These are phyloP conservation scores for Paragorgia papillata DNA, from an alignment of 92 coral and sea anemone species.

Conservation along the genomic window DNA sequence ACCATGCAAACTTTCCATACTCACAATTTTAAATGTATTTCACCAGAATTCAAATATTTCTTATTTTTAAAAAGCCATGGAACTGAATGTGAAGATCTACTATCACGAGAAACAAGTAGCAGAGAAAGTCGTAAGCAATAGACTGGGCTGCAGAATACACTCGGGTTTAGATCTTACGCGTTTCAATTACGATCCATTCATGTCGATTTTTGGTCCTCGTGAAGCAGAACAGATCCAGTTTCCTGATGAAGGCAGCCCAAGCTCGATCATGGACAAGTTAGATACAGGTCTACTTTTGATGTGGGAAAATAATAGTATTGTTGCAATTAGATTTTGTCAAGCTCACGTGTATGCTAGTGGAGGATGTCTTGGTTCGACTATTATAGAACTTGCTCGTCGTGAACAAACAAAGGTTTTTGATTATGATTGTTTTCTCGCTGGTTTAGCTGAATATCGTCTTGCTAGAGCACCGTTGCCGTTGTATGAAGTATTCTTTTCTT, in stretches of 20 bases:
- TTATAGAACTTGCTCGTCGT: not conserved
- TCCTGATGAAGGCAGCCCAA: conserved; percentile 2
- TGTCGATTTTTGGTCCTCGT: conserved; percentile 4
- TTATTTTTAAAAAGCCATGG: conserved; percentile 16
- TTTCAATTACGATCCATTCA: not conserved
- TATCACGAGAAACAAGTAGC: conserved; percentile 12
- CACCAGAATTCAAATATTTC: too few relatives aligned
- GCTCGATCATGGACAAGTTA: conserved; percentile 4
- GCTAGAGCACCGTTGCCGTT: conserved; percentile 14
- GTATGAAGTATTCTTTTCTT: conserved; percentile 43
- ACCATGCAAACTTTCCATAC: too few relatives aligned
- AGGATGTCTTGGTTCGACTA: conserved; percentile 17
- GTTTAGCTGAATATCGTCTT: conserved; percentile 26
- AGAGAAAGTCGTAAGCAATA: not conserved
- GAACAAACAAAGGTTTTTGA: conserved; percentile 26
- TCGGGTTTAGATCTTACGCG: conserved; percentile 37
- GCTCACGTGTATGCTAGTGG: conserved; percentile 37
- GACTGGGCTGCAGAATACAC: conserved; percentile 20
- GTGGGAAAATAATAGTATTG: conserved; percentile 34
- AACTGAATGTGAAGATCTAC: conserved; percentile 26
- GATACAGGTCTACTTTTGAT: conserved; percentile 15
- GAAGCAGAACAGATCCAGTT: conserved; percentile 32
- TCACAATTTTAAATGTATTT: too few relatives aligned
- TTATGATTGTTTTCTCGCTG: conserved; percentile 4
- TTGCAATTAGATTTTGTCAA: conserved; percentile 28